These are phyloP conservation scores for Limenitis camilla DNA, from an alignment of 2,888 invertebrate genomes.

Conservation along the genomic window DNA sequence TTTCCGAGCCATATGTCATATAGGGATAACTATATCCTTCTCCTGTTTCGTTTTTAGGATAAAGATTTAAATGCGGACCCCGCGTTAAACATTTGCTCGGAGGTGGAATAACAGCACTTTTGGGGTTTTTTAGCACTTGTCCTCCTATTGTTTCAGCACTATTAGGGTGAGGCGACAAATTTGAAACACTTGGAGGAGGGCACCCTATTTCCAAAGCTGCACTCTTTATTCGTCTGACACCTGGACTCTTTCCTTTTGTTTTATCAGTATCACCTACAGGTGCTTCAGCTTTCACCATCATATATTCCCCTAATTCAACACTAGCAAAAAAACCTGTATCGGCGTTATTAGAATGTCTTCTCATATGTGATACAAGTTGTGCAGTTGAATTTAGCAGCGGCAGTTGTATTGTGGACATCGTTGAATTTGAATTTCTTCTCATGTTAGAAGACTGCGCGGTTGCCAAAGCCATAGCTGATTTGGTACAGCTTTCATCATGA, in stretches of 20 bases:
- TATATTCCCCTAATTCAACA: constrained; percentile 68
- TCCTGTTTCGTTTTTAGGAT: constrained; percentile 77
- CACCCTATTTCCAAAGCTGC: constrained; percentile 82
- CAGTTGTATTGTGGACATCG: constrained; percentile 77
- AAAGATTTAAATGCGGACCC: constrained; percentile 81
- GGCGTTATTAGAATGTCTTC: constrained; percentile 77
- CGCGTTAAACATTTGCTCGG: constrained; percentile 81
- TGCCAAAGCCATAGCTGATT: constrained; percentile 65
- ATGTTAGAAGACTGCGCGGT: constrained; percentile 67
- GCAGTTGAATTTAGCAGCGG: constrained; percentile 68
- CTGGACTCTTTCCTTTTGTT: constrained; percentile 74
- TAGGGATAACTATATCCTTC: constrained; percentile 85
- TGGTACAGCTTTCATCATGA: constrained; percentile 65
- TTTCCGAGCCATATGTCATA: constrained; percentile 81
- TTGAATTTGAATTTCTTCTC: constrained; percentile 76
- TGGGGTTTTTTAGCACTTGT: constrained; percentile 79
- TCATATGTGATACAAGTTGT: constrained; percentile 67
- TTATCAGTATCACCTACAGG: constrained; percentile 60
- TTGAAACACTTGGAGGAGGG: constrained; percentile 79
- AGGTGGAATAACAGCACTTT: constrained; percentile 77
- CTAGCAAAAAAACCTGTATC: constrained; percentile 75
- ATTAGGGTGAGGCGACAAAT: constrained; percentile 86
- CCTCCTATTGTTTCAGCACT: constrained; percentile 85
- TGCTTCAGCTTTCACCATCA: constrained; percentile 69
- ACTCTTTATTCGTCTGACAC: constrained; percentile 80